phyloP scores from a whole-genome alignment of 2,113 vertebrate species.

The Acanthochromis polyacanthus region DNA sequence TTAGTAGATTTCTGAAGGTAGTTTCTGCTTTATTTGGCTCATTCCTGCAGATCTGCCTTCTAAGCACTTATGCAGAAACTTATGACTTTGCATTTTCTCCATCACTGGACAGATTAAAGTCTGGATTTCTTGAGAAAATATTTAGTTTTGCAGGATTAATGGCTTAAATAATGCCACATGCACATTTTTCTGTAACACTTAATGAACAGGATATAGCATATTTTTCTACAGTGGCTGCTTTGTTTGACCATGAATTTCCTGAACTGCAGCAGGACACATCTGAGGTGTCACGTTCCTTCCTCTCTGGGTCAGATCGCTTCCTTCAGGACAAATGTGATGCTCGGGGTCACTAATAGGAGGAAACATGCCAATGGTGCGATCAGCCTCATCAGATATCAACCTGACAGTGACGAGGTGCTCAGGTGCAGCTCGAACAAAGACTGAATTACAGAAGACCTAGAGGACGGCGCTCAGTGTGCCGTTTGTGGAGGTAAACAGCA shows the following conservation, averaged over 20 bases:
- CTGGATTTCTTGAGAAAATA: background rate
- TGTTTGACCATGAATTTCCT: background rate
- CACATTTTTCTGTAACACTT: background rate
- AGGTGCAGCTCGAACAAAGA: conserved; percentile 28
- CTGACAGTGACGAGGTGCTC: conserved; percentile 49
- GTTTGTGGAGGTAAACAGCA: background rate
- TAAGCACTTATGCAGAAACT: too few species aligned
- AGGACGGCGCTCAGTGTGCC: background rate
- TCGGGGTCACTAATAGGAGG: conserved; percentile 15
- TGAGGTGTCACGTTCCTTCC: conserved; percentile 35
- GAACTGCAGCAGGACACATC: background rate
- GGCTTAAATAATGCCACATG: background rate
- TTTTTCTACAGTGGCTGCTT: background rate
- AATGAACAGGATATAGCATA: background rate
- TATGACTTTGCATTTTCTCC: too few species aligned
- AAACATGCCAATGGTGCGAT: conserved; percentile 14
- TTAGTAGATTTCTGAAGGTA: too few species aligned
- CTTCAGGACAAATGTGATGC: background rate
- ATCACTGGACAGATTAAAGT: background rate
- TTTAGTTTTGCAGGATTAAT: background rate
- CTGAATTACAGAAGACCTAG: conserved; percentile 17
- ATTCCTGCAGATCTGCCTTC: too few species aligned
- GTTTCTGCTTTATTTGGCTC: too few species aligned
- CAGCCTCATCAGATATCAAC: conserved; percentile 33
- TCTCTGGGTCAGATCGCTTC: conserved; percentile 27